Conservation (phyloP, 2,888 invertebrate genomes). For the Pegoplata infirma region DNA sequence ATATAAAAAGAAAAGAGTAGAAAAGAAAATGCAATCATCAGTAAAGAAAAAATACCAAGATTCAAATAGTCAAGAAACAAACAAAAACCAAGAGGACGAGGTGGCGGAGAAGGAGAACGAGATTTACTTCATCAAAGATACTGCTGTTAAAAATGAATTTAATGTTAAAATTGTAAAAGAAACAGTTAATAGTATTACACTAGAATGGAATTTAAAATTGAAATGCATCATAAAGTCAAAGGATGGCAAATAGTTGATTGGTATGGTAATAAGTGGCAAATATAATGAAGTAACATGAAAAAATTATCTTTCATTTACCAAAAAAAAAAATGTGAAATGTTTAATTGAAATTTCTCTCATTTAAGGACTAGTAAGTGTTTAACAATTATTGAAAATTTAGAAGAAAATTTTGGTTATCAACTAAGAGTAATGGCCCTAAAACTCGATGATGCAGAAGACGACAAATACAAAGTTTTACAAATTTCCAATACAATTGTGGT, state of each 20-base stretch:
- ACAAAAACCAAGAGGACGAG: too few species aligned
- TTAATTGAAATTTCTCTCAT: neutral
- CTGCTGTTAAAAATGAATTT: slow-evolving; percentile 65
- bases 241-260: slow-evolving; percentile 75
- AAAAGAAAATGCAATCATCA: slow-evolving; percentile 16
- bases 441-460: slow-evolving; percentile 55
- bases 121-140: slow-evolving; percentile 9
- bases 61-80: neutral
- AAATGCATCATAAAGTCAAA: slow-evolving; percentile 70
- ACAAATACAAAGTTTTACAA: slow-evolving; percentile 67
- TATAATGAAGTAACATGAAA: neutral
- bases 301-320: neutral
- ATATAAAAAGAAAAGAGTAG: neutral
- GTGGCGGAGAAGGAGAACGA: slow-evolving; percentile 46
- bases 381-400: slow-evolving; percentile 69
- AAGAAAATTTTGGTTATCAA: slow-evolving; percentile 75
- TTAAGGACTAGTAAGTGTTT: slow-evolving; percentile 65
- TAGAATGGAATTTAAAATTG: slow-evolving; percentile 74
- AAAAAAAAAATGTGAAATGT: too few species aligned
- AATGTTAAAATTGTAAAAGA: slow-evolving; percentile 69
- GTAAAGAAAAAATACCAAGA: slow-evolving; percentile 30
- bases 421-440: slow-evolving; percentile 73
- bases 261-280: slow-evolving; percentile 70
- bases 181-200: slow-evolving; percentile 70
- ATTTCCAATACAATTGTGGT: slow-evolving; percentile 73